A percentile compares a stretch with the other conserved stretches of the same genome.
These are phyloP conservation scores for Willowsia nigromaculata DNA, from an alignment of 2,888 invertebrate species.

Conservation along the genomic window DNA sequence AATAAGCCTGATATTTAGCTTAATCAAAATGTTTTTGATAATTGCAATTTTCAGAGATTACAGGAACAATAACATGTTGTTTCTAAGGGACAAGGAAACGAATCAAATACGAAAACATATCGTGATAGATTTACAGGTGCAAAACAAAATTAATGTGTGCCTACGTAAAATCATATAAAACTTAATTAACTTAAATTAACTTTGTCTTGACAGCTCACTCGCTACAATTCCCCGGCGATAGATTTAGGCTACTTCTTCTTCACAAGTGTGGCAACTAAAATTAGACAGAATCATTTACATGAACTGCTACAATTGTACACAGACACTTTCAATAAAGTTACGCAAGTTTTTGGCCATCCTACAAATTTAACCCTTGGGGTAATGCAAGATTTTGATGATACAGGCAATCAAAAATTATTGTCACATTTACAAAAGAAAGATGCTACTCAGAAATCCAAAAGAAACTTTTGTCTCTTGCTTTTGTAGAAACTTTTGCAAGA, in stretches of 20 bases:
- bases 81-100: slow-evolving; percentile 20
- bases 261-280: slow-evolving; percentile 54
- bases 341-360: slow-evolving; percentile 5
- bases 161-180: too few relatives aligned
- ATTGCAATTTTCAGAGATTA: slow-evolving; percentile 16
- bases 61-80: slow-evolving; percentile 38
- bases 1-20: neutral
- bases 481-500: slow-evolving; percentile 60
- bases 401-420: neutral
- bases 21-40: neutral
- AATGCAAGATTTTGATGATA: neutral
- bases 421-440: too few relatives aligned
- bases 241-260: slow-evolving; percentile 69
- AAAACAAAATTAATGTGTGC: neutral
- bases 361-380: slow-evolving; percentile 30
- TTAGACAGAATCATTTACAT: slow-evolving; percentile 39
- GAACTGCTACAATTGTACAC: slow-evolving; percentile 64
- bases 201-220: neutral
- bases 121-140: slow-evolving; percentile 26
- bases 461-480: neutral
- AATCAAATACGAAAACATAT: neutral
- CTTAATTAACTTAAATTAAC: neutral
- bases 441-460: too few relatives aligned
- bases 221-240: slow-evolving; percentile 40
- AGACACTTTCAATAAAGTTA: slow-evolving; percentile 6